Conservation (phyloP, 2,888 invertebrate genomes). For the Hanleya hanleyi region DNA sequence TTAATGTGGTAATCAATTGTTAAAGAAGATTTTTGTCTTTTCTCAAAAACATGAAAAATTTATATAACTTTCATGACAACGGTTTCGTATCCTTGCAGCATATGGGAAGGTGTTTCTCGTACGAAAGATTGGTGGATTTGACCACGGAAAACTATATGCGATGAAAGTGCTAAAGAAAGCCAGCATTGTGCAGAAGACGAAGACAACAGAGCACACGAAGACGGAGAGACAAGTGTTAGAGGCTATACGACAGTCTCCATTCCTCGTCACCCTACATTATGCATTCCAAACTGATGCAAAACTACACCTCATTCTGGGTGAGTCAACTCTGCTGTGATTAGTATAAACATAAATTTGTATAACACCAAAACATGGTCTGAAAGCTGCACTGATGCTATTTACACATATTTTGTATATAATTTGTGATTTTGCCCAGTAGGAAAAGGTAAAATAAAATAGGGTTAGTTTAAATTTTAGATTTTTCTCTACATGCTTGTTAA, state of each 20-base stretch:
- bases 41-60: too few species aligned
- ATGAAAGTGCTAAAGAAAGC: conserved; percentile 99
- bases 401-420: too few species aligned
- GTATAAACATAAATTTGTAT: too few species aligned
- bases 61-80: too few species aligned
- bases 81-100: conserved; percentile 54
- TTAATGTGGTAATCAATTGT: too few species aligned
- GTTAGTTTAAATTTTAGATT: too few species aligned
- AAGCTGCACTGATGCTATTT: too few species aligned
- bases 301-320: conserved; percentile 96
- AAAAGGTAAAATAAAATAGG: too few species aligned
- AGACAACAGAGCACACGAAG: conserved; percentile 88
- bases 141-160: conserved; percentile 93
- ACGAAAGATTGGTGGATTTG: conserved; percentile 87
- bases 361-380: too few species aligned
- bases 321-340: conserved; percentile 75
- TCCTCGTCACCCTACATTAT: conserved; percentile 96
- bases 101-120: conserved; percentile 92
- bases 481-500: too few species aligned
- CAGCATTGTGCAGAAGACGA: conserved; percentile 85
- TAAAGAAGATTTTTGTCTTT: too few species aligned
- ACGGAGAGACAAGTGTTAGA: conserved; percentile 98
- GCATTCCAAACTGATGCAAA: conserved; percentile 99
- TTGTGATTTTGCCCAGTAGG: too few species aligned
- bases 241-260: conserved; percentile 94